These are phyloP conservation scores for Eupeodes luniger DNA, from an alignment of 2,888 invertebrate genomes.

Conservation along the genomic window DNA sequence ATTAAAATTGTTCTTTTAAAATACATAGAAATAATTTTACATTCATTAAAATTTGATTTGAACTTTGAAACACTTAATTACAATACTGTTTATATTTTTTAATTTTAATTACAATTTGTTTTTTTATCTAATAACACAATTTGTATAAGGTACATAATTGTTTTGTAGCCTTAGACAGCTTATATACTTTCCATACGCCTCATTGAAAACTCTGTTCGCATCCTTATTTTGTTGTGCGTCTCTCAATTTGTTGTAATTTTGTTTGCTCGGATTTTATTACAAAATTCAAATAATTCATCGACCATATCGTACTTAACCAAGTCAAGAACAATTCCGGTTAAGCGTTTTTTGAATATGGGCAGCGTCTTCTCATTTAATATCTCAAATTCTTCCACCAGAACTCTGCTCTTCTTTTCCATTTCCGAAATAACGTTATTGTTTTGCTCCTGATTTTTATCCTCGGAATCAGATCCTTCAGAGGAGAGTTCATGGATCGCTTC, in stretches of 20 bases:
- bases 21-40: constrained; percentile 5
- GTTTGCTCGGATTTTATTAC: constrained; percentile 5
- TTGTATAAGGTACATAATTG: constrained; percentile 50
- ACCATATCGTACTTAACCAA: constrained; percentile 77
- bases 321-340: constrained; percentile 79
- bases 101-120: neutral
- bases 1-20: constrained; percentile 27
- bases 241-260: neutral
- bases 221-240: neutral
- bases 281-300: constrained; percentile 21
- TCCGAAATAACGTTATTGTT: constrained; percentile 37
- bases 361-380: constrained; percentile 79
- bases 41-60: constrained; percentile 41
- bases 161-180: neutral
- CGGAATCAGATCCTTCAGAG: constrained; percentile 61
- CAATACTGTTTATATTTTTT: constrained; percentile 59
- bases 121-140: constrained; percentile 64
- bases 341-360: constrained; percentile 80
- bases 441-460: constrained; percentile 18
- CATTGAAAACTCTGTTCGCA: constrained; percentile 4
- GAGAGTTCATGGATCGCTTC: constrained; percentile 79
- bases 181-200: constrained; percentile 19
- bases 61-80: constrained; percentile 59
- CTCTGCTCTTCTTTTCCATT: constrained; percentile 69
- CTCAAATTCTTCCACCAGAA: constrained; percentile 79